Conservation (phyloP, 2,113 vertebrate species). For the Procavia capensis region DNA sequence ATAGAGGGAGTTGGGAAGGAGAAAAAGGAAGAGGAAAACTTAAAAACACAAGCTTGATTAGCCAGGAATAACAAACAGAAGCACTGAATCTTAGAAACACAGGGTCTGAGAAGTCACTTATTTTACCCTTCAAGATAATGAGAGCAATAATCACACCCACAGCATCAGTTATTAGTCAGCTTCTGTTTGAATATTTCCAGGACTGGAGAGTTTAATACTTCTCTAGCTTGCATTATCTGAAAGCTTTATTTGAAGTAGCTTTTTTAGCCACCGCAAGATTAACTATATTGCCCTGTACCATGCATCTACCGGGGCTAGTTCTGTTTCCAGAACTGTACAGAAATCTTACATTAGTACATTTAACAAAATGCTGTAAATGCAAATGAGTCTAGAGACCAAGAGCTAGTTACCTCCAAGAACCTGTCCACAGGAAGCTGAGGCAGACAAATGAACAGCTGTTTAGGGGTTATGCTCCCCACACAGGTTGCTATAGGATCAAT, state of each 20-base stretch:
- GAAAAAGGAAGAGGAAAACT: background rate
- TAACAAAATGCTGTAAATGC: too few relatives aligned
- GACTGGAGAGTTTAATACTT: background rate
- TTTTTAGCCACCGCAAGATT: background rate
- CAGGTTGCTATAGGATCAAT: background rate
- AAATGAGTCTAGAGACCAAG: background rate
- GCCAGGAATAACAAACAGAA: background rate
- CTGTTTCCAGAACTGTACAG: background rate
- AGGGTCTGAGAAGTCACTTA: background rate
- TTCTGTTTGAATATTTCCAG: background rate
- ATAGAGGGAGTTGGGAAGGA: background rate
- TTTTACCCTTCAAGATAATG: background rate
- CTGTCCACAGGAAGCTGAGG: background rate
- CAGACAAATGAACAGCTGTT: background rate
- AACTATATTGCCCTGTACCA: background rate
- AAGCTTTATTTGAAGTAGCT: background rate
- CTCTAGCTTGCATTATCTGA: background rate
- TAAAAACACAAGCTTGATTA: background rate
- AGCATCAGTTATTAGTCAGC: too few relatives aligned
- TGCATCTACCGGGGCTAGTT: background rate
- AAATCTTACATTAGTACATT: background rate
- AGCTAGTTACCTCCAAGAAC: background rate
- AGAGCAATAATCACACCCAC: background rate
- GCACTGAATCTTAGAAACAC: background rate
- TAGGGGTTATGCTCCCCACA: background rate